Percentiles rank a stretch among this genome's conserved stretches.
Conservation (phyloP, 2,113 vertebrate species). For the Noturus placidus region DNA sequence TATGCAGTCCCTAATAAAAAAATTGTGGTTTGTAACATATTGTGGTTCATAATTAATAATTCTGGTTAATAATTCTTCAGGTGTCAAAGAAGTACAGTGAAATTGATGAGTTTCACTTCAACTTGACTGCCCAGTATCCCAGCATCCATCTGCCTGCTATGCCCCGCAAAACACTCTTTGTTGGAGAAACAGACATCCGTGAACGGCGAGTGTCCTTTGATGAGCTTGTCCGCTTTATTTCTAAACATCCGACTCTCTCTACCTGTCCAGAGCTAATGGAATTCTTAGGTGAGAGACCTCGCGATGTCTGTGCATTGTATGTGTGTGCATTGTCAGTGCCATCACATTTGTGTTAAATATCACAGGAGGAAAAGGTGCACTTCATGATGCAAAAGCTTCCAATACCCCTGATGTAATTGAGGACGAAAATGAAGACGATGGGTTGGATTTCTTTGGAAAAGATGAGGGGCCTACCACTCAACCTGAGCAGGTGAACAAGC, state of each 20-base stretch:
- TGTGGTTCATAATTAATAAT: neutral
- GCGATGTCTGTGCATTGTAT: neutral
- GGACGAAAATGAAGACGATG: conserved; percentile 64
- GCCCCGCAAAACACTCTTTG: conserved; percentile 82
- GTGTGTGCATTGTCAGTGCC: neutral
- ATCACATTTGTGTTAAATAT: conserved; percentile 13
- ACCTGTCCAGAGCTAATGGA: conserved; percentile 77
- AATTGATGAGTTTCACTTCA: conserved; percentile 80
- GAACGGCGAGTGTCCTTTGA: conserved; percentile 76
- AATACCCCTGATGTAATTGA: conserved; percentile 60
- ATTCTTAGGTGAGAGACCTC: conserved; percentile 76
- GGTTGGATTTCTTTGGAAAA: conserved; percentile 77
- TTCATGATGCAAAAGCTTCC: conserved; percentile 60
- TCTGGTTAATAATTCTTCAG: conserved; percentile 59
- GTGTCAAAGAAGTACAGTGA: conserved; percentile 86
- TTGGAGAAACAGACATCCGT: conserved; percentile 80
- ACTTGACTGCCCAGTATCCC: conserved; percentile 67
- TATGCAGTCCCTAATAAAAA: neutral
- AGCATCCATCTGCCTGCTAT: conserved; percentile 70
- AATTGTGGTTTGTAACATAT: neutral
- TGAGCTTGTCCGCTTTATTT: conserved; percentile 76
- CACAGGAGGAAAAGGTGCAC: conserved; percentile 71
- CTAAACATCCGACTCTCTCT: conserved; percentile 73
- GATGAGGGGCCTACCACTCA: conserved; percentile 53
- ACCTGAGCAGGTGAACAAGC: conserved; percentile 1